Evolutionary conservation across 2,113 vertebrate genomes (phyloP), one percentile per base, ranked within the genome.

Genomic region (Poeciliopsis prolifica): DNA sequence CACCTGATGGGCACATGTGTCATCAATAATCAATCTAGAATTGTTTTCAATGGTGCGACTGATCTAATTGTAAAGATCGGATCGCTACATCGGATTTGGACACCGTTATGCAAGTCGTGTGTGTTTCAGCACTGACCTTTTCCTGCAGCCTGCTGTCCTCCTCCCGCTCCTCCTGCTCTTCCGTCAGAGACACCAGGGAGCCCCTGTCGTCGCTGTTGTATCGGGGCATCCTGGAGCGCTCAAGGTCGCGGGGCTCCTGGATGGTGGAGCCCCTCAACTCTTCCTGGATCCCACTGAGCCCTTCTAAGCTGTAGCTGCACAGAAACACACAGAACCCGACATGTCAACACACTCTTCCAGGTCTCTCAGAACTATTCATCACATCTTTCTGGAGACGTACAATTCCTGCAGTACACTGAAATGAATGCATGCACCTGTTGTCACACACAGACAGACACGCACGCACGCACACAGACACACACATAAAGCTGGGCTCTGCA

Each of bases 251-350:
- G 48, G 94, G 93, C 26, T 94, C 93, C 44, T 93, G 89, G 28
- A 84, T 78, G 1, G 87, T 48, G 28, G 94, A 91, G 0, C 92
- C 88, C 70, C 96, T 95, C 61, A 88, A 94, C 76, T 90, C 94
- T 13, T 94, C 91, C 24, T 92, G 82, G 44, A 80, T 94, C 30
- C 94, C 96, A 6, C 95, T 91, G 78, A 99, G 95, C 54, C 96
- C 97, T 94, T 99, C 98, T 19, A 99, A 86, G 88, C 98, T 99
- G 95, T 97, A 98, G 95, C 97, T 98, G 84, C 85, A 91, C 14
- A 77, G 61, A 69, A 77, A n/a, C 11, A 66, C 79, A 0, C 80
- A 12, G 40, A 9, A 67, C 40, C 42, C 33, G 9, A 10, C 40
- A 37, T 7, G 69, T 31, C 62, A 29, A 62, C 24, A 33, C 19